phyloP scores from a whole-genome alignment of 2,888 invertebrate genomes.

The Busseola fusca region DNA sequence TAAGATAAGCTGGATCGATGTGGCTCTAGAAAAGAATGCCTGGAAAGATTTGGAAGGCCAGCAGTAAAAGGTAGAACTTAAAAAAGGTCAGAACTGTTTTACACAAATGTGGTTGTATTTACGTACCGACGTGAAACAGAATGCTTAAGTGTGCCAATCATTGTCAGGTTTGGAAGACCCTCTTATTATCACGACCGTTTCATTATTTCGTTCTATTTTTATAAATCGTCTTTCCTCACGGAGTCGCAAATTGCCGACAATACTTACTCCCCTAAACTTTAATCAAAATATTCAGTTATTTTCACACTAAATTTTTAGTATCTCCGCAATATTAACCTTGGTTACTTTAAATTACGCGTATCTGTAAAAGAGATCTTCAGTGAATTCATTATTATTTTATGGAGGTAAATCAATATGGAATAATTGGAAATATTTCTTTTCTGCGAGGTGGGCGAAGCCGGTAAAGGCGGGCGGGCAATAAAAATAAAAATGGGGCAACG shows the following conservation, averaged over 20 bases:
- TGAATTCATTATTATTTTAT: slow-evolving; percentile 14
- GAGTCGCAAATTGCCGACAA: not conserved
- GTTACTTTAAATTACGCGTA: not conserved
- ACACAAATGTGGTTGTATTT: not conserved
- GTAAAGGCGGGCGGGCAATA: slow-evolving; percentile 23
- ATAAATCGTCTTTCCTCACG: not conserved
- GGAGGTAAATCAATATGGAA: slow-evolving; percentile 40
- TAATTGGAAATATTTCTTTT: slow-evolving; percentile 35
- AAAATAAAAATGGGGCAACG: slow-evolving; percentile 35
- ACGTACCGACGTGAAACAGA: not conserved
- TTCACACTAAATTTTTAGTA: not conserved
- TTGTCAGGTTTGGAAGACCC: not conserved
- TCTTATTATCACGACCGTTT: not conserved
- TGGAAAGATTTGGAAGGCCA: not conserved
- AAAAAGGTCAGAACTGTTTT: not conserved
- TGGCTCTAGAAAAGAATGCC: no score
- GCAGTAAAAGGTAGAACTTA: not conserved
- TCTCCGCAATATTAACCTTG: not conserved
- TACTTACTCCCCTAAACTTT: not conserved
- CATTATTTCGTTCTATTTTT: not conserved
- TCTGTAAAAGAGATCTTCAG: not conserved
- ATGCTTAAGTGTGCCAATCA: slow-evolving; percentile 4
- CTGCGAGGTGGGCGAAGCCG: slow-evolving; percentile 16
- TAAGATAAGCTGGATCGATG: no score
- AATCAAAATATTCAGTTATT: no score